Conservation (phyloP, 2,797 vertebrate genomes). For the Sebastes diploproa region DNA sequence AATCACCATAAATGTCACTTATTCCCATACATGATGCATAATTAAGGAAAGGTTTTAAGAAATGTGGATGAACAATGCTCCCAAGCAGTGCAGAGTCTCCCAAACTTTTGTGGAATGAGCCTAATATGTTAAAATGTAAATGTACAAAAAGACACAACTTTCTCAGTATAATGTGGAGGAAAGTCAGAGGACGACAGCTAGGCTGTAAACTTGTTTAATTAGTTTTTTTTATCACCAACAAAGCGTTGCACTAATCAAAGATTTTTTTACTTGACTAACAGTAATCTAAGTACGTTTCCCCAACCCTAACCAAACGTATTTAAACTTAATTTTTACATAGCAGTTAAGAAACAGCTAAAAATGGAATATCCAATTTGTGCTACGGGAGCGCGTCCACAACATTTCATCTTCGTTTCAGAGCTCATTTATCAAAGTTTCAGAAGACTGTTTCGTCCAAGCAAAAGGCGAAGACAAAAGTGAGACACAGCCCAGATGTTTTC, state of each 20-base stretch:
- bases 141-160: neutral
- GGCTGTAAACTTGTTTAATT: neutral
- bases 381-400: neutral
- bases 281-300: neutral
- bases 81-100: neutral
- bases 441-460: neutral
- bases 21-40: neutral
- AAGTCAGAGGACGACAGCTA: neutral
- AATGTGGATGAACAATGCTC: neutral
- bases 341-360: neutral
- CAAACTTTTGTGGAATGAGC: neutral
- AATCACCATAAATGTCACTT: neutral
- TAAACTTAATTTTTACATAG: neutral
- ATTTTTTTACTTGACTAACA: neutral
- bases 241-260: neutral
- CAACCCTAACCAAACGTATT: neutral
- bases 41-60: neutral
- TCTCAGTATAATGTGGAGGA: neutral
- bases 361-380: neutral
- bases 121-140: neutral
- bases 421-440: neutral
- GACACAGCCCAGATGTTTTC: slow-evolving; percentile 1
- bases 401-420: neutral
- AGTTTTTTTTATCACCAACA: neutral
- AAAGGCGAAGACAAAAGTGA: neutral